These are phyloP conservation scores for Orthosia gothica DNA, from an alignment of 2,888 invertebrate genomes.

Conservation along the genomic window DNA sequence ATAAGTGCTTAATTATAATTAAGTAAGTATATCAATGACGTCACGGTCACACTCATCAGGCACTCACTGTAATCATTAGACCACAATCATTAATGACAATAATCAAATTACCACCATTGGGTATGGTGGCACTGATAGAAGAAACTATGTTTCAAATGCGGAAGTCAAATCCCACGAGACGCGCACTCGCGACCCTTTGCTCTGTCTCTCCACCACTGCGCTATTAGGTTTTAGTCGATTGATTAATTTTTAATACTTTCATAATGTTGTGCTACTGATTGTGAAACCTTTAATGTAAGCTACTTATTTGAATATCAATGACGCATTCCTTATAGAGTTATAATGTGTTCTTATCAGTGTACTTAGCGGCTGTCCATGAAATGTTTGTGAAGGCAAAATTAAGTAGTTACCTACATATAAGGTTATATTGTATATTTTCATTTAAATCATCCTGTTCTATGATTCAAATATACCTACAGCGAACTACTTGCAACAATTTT, in stretches of 20 bases:
- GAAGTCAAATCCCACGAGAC: conserved; percentile 7
- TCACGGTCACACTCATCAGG: neutral
- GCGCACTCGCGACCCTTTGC: neutral
- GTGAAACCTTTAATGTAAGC: conserved; percentile 14
- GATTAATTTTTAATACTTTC: neutral
- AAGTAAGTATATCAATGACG: neutral
- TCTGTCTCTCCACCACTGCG: conserved; percentile 8
- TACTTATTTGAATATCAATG: conserved; percentile 49
- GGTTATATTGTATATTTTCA: neutral
- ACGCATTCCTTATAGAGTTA: conserved; percentile 45
- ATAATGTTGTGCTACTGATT: conserved; percentile 22
- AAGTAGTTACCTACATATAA: conserved; percentile 11
- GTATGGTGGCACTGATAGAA: conserved; percentile 3
- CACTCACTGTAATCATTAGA: neutral
- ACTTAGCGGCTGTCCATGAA: conserved; percentile 57
- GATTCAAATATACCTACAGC: neutral
- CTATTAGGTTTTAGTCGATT: conserved; percentile 6
- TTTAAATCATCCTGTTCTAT: conserved; percentile 16
- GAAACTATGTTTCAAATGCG: neutral
- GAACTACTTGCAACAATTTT: neutral
- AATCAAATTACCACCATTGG: conserved; percentile 16
- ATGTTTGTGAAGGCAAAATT: conserved; percentile 46
- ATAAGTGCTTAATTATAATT: neutral
- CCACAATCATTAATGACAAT: conserved; percentile 6
- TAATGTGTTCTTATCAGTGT: conserved; percentile 64